Base-by-base conservation (phyloP, 2,888 invertebrate species). In the Watsonalla binaria region DNA sequence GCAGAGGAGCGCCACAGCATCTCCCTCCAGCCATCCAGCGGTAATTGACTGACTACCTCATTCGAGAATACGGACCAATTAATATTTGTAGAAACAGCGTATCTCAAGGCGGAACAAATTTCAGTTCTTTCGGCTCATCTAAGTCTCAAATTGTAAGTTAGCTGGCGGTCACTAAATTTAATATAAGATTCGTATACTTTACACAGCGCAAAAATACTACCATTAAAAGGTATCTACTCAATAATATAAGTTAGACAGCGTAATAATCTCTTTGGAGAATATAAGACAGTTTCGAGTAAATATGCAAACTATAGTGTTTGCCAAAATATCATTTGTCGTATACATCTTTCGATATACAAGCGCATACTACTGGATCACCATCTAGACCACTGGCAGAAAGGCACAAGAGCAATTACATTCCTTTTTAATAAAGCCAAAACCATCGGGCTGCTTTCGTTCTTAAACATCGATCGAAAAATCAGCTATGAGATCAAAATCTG, bases 241-340 rank as follows among this genome's bases (percentile, higher is more conserved):
- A 73, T 79, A 78, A 77, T 76, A 73, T 67, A 73, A 72, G 67
- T 68, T 74, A 78, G 71, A 78, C 64, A 78, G 76, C 68, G 73
- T 78, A 74, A 78, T 78, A 78, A 83, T 86, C 85, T 89, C 89
- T 89, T 89, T 89, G 88, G 88, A 86, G 86, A 84, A 82, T 78
- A 75, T 74, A 68, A 71, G 68, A 65, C 65, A 66, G 66, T 78
- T 74, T 66, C 74, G 67, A 74, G 63, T 77, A 74, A 72, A 74
- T 57, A 63, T 61, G 74, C 80, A 81, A 83, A 83, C 78, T 75
- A 77, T 73, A 71, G 79, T 11, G 42, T 81, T 80, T 72, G 77
- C 77, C 65, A 71, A 42, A 63, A 75, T 72, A 68, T 77, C 68
- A 71, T 60, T 71, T 69, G 63, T 67, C 14, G 60, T 70, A 72